phyloP scores from a whole-genome alignment of 1,140 invertebrate species.

The Ceratina calcarata region DNA sequence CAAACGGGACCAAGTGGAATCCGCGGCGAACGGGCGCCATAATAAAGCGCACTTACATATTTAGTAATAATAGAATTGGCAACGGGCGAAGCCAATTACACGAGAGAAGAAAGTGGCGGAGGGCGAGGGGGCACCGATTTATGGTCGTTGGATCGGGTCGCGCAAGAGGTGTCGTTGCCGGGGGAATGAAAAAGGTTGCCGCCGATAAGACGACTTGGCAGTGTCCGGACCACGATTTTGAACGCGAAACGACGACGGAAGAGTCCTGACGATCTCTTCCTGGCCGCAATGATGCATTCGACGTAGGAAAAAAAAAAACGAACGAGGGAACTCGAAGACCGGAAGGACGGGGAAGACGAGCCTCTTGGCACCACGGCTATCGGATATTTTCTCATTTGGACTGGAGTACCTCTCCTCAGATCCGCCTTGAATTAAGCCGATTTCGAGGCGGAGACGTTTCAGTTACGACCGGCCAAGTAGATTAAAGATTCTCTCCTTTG shows the following conservation, averaged over 20 bases:
- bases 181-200: slow-evolving; percentile 50
- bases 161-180: slow-evolving; percentile 48
- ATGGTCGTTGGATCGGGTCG: slow-evolving; percentile 43
- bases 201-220: slow-evolving; percentile 60
- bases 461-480: slow-evolving; percentile 8
- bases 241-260: slow-evolving; percentile 2
- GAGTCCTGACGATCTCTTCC: background rate
- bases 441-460: slow-evolving; percentile 30
- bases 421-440: slow-evolving; percentile 45
- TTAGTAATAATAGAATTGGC: slow-evolving; percentile 64
- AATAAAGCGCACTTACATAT: slow-evolving; percentile 53
- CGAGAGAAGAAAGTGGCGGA: slow-evolving; percentile 29
- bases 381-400: slow-evolving; percentile 49
- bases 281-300: slow-evolving; percentile 43
- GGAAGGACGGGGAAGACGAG: background rate
- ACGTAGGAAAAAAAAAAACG: background rate
- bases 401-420: slow-evolving; percentile 28
- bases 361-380: slow-evolving; percentile 45
- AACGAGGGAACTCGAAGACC: background rate
- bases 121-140: slow-evolving; percentile 38
- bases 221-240: slow-evolving; percentile 28
- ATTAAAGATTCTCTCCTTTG: slow-evolving; percentile 15
- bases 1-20: background rate
- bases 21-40: slow-evolving; percentile 15
- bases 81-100: slow-evolving; percentile 47